A percentile compares a stretch with the other conserved stretches of the same genome.
phyloP scores from a whole-genome alignment of 1,140 invertebrate species.

The Brachionus rubens region DNA sequence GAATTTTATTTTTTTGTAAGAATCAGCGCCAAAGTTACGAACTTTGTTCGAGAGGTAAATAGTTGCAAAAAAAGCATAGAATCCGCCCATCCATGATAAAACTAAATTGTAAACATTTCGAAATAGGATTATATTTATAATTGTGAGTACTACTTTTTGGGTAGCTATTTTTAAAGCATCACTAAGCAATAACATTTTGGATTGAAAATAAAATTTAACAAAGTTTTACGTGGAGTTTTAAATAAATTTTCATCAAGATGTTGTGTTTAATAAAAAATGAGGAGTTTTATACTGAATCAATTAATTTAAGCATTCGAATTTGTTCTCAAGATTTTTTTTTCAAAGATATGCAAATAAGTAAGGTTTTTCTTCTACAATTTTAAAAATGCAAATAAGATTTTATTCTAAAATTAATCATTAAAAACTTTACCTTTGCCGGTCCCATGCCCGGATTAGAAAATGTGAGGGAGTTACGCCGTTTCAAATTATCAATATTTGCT shows the following conservation, averaged over 20 bases:
- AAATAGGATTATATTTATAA: slow-evolving; percentile 26
- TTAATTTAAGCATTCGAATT: slow-evolving; percentile 1
- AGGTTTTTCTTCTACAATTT: no score
- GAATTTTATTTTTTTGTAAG: slow-evolving; percentile 23
- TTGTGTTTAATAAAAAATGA: not conserved
- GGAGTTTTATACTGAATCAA: not conserved
- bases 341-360: no score
- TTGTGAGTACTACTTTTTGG: slow-evolving; percentile 20
- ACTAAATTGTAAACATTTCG: not conserved
- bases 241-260: no score
- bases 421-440: no score
- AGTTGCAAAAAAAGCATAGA: slow-evolving; percentile 22
- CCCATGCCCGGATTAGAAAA: no score
- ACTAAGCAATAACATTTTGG: slow-evolving; percentile 25
- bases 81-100: not conserved
- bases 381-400: not conserved
- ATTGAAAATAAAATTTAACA: not conserved
- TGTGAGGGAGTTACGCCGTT: no score
- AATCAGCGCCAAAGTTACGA: not conserved
- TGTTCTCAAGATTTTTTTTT: not conserved
- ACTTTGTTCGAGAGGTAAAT: slow-evolving; percentile 32
- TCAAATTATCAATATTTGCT: no score
- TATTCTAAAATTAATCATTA: not conserved
- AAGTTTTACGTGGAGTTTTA: no score
- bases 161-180: slow-evolving; percentile 43